These are phyloP conservation scores for Drosophila tsacasi DNA, from an alignment of 1,140 invertebrate species.

Conservation along the genomic window DNA sequence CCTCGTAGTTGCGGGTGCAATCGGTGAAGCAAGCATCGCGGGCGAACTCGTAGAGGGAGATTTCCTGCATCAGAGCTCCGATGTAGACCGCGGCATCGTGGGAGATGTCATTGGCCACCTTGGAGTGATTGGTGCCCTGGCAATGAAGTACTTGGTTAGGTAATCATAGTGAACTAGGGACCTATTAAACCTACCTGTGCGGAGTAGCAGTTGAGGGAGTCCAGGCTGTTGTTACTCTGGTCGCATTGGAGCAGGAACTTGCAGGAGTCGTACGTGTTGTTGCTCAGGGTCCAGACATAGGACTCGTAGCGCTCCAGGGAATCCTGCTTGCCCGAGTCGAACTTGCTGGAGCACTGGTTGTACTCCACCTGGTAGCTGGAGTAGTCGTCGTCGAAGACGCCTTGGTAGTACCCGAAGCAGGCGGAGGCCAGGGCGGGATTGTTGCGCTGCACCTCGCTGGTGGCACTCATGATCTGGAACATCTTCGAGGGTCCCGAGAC, in stretches of 20 bases:
- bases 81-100: slow-evolving; percentile 37
- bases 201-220: slow-evolving; percentile 44
- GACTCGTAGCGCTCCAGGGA: slow-evolving; percentile 19
- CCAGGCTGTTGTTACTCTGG: slow-evolving; percentile 1
- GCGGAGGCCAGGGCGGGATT: slow-evolving; percentile 28
- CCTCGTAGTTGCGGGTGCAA: slow-evolving; percentile 43
- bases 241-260: slow-evolving; percentile 25
- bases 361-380: slow-evolving; percentile 38
- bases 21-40: slow-evolving; percentile 46
- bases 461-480: slow-evolving; percentile 58
- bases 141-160: background rate
- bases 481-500: slow-evolving; percentile 48
- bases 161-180: too few relatives aligned
- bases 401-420: slow-evolving; percentile 58
- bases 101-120: slow-evolving; percentile 44
- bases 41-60: slow-evolving; percentile 29
- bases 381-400: slow-evolving; percentile 32
- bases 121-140: slow-evolving; percentile 35
- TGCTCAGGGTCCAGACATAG: slow-evolving; percentile 13
- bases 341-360: slow-evolving; percentile 15
- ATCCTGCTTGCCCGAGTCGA: background rate
- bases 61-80: slow-evolving; percentile 23
- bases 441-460: slow-evolving; percentile 30
- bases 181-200: slow-evolving; percentile 14
- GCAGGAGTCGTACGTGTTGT: slow-evolving; percentile 22